A percentile compares a stretch with the other conserved stretches of the same genome.
These are phyloP conservation scores for Alethe castanea DNA, from an alignment of 2,113 vertebrate genomes.

Conservation along the genomic window DNA sequence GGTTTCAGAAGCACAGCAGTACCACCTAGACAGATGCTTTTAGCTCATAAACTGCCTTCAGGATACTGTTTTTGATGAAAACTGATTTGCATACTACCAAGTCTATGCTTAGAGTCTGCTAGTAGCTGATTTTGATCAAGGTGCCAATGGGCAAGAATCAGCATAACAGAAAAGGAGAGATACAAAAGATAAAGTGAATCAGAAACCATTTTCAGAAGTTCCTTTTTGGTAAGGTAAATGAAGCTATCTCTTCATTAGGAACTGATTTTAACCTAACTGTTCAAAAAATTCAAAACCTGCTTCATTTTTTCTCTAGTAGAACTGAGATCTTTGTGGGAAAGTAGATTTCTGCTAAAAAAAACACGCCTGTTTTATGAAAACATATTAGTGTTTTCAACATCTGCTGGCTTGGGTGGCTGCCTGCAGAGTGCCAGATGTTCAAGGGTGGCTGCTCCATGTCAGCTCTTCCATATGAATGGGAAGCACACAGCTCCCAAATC, in stretches of 20 bases:
- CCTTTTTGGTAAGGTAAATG: background rate
- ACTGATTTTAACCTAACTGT: background rate
- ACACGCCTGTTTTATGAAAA: background rate
- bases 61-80: slow-evolving; percentile 31
- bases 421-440: slow-evolving; percentile 13
- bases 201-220: background rate
- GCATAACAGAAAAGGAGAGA: background rate
- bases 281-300: background rate
- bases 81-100: slow-evolving; percentile 17
- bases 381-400: background rate
- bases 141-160: slow-evolving; percentile 20
- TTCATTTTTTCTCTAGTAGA: background rate
- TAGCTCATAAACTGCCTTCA: slow-evolving; percentile 6
- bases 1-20: background rate
- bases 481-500: background rate
- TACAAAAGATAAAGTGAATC: background rate
- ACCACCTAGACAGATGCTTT: slow-evolving; percentile 16
- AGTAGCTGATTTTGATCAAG: slow-evolving; percentile 26
- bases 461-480: background rate
- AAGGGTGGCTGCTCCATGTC: background rate
- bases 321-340: background rate
- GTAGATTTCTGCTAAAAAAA: background rate
- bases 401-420: background rate
- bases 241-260: background rate
- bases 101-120: background rate